Percentiles rank a stretch among this genome's conserved stretches.
Evolutionary conservation across 2,888 invertebrate genomes (phyloP).

Genomic region (Labia minor): DNA sequence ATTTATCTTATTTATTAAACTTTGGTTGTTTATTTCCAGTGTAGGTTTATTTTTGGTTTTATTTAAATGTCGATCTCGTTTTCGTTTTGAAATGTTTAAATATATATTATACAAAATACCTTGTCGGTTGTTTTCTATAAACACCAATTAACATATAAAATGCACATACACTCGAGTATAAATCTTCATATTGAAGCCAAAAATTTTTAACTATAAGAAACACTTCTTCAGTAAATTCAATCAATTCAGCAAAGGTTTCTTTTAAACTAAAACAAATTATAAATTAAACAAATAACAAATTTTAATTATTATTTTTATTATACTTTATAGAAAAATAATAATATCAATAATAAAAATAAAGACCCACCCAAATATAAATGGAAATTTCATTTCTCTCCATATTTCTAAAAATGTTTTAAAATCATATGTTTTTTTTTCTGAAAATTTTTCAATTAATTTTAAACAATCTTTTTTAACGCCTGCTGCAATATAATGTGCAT

Average conservation of each 20-base stretch:
- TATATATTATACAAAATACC: too few relatives aligned
- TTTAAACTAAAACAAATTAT: not conserved
- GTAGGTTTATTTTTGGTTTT: too few relatives aligned
- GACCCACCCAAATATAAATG: not conserved
- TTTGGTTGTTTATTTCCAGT: too few relatives aligned
- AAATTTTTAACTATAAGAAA: not conserved
- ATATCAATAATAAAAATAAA: not conserved
- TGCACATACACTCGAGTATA: not conserved
- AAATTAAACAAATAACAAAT: too few relatives aligned
- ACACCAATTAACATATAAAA: not conserved
- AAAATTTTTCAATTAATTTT: not conserved
- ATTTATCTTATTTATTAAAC: too few relatives aligned
- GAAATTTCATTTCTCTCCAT: not conserved
- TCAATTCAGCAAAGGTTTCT: not conserved
- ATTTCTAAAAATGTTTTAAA: not conserved
- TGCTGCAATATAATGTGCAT: not conserved
- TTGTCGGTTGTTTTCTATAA: not conserved
- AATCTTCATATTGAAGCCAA: constrained; percentile 5
- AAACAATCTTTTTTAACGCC: not conserved
- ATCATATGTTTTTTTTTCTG: not conserved
- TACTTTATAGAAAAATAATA: not conserved
- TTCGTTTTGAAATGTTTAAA: too few relatives aligned
- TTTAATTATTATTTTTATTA: not conserved
- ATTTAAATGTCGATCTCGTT: too few relatives aligned
- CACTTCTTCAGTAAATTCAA: not conserved